Percentiles rank a stretch among this genome's conserved stretches.
Conservation (phyloP, 2,888 invertebrate species). For the Oligia latruncula region DNA sequence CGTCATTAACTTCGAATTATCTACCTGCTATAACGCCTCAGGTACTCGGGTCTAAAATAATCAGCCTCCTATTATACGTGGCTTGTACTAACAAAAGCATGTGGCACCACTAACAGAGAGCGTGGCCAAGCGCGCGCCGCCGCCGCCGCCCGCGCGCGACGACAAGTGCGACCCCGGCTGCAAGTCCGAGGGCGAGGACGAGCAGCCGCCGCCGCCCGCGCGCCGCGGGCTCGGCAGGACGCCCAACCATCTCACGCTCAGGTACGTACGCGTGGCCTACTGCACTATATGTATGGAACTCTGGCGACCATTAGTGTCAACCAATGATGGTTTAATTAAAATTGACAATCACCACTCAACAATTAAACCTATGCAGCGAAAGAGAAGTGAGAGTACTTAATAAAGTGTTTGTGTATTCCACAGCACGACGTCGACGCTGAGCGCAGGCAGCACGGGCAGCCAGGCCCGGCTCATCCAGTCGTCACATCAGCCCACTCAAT, state of each 20-base stretch:
- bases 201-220: constrained; percentile 92
- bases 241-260: constrained; percentile 97
- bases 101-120: constrained; percentile 70
- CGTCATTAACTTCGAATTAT: not conserved
- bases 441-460: constrained; percentile 97
- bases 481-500: constrained; percentile 97
- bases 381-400: not conserved
- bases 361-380: not conserved
- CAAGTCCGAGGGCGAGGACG: constrained; percentile 97
- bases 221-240: constrained; percentile 95
- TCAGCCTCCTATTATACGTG: not conserved
- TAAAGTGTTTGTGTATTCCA: constrained; percentile 68
- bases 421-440: constrained; percentile 98
- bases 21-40: not conserved
- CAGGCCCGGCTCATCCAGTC: constrained; percentile 98
- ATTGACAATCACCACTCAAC: not conserved
- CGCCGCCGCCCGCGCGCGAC: constrained; percentile 80
- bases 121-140: constrained; percentile 75
- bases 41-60: not conserved
- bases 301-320: not conserved
- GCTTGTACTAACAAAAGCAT: constrained; percentile 19
- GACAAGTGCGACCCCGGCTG: constrained; percentile 92
- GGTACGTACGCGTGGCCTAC: constrained; percentile 87
- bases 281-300: not conserved
- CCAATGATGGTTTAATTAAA: not conserved